Evolutionary conservation across 2,113 vertebrate genomes (phyloP).

Genomic region (Halichoeres trimaculatus): DNA sequence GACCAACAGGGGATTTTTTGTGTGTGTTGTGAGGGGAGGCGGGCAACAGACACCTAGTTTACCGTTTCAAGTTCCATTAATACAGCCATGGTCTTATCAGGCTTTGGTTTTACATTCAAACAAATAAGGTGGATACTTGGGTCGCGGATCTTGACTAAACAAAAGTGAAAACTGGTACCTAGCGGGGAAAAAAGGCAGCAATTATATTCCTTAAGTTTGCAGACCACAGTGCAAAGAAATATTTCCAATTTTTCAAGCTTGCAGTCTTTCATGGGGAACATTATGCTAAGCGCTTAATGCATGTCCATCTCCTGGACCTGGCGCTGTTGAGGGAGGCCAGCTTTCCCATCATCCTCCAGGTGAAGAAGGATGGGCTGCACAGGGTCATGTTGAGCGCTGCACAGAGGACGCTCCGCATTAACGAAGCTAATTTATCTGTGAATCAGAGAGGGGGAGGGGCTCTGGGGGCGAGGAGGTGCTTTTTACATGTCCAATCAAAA

Average conservation of each 20-base stretch:
- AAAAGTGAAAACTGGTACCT: conserved; percentile 36
- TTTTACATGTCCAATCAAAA: conserved; percentile 79
- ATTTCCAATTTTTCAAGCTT: too few relatives aligned
- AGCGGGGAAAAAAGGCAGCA: conserved; percentile 33
- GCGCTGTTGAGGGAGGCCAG: conserved; percentile 60
- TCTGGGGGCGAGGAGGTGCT: conserved; percentile 48
- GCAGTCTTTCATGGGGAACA: too few relatives aligned
- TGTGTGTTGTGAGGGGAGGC: conserved; percentile 13
- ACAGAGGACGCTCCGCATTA: conserved; percentile 68
- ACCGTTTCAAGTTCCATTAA: conserved; percentile 76
- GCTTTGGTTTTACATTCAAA: conserved; percentile 69
- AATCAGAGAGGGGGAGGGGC: conserved; percentile 67
- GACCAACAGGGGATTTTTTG: conserved; percentile 66
- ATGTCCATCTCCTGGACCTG: conserved; percentile 47
- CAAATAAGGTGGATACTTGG: conserved; percentile 57
- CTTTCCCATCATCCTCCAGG: conserved; percentile 72
- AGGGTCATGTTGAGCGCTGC: conserved; percentile 54
- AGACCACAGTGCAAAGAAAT: conserved; percentile 76
- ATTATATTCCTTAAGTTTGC: conserved; percentile 62
- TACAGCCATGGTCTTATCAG: conserved; percentile 55
- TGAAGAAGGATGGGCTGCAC: conserved; percentile 64
- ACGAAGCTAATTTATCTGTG: conserved; percentile 78
- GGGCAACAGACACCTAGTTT: conserved; percentile 69
- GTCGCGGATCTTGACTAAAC: conserved; percentile 47
- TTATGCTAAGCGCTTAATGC: conserved; percentile 34